Evolutionary conservation across 2,113 vertebrate species (phyloP), one percentile per base, ranked within the genome.

Genomic region (Hypomesus transpacificus): DNA sequence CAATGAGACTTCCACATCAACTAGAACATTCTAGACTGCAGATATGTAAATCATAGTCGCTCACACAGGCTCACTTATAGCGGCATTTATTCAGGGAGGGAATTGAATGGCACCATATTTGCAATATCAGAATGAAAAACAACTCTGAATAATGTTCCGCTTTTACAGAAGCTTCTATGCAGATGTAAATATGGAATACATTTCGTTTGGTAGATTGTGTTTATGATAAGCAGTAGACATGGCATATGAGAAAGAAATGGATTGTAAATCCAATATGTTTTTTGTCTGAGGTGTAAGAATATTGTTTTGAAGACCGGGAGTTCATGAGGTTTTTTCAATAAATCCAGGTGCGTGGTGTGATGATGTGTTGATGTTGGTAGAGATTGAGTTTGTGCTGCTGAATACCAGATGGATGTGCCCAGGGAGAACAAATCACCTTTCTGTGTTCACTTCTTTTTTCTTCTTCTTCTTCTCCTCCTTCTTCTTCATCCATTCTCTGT

Each of bases 341-440:
- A 89, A 87, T 86, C 82, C 87, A 87, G 88, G 85, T 88, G 88
- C 83, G 84, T 87, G 76, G 89, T 78, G 75, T 90, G 90, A 89
- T 90, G 86, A 91, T 90, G 90, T 92, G 90, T 88, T 91, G 90
- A 91, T 90, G 88, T 87, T 86, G 78, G 84, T 78, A 85, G 87
- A 91, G 86, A 91, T 92, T 91, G 90, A 88, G 88, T 89, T 86
- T 87, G 84, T 83, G 80, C 83, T 80, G 78, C 88, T 89, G 91
- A 91, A 91, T 89, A 87, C 85, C 88, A 90, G 90, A 92, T 89
- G 88, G 86, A 89, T 88, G 86, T 79, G 79, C 76, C 75, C 73
- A 83, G 80, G 83, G 87, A 90, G 86, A 89, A 90, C 87, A 89
- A 90, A 90, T 91, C 87, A 89, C 82, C 86, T 87, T 86, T 89